Percentiles rank a stretch among this genome's conserved stretches.
phyloP scores from a whole-genome alignment of 1,140 invertebrate genomes.

The Colletes gigas region DNA sequence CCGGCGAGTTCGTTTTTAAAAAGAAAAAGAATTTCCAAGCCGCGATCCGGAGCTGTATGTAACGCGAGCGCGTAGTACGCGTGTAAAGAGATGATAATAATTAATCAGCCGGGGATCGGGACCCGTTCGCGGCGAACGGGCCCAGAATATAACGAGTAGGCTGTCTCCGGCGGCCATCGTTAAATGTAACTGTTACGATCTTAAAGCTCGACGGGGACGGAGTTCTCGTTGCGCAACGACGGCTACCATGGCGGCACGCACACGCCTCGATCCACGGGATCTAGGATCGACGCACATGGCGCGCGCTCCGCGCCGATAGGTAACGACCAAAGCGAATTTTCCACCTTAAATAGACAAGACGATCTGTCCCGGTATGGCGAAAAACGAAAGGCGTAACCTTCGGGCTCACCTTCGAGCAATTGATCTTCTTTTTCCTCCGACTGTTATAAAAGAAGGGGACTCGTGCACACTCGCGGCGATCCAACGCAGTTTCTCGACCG shows the following conservation, averaged over 20 bases:
- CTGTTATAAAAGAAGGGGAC: constrained; percentile 34
- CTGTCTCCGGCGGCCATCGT: constrained; percentile 25
- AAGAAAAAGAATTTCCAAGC: not conserved
- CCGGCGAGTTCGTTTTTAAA: constrained; percentile 7
- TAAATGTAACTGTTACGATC: constrained; percentile 68
- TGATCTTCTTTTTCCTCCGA: constrained; percentile 57
- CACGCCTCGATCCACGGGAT: constrained; percentile 6
- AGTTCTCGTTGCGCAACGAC: constrained; percentile 48
- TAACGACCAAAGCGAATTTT: constrained; percentile 67
- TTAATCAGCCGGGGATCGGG: constrained; percentile 40
- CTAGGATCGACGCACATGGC: constrained; percentile 59
- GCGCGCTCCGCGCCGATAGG: constrained; percentile 42
- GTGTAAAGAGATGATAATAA: constrained; percentile 41
- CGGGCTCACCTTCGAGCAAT: constrained; percentile 60
- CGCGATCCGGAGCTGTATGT: not conserved
- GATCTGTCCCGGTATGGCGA: constrained; percentile 63
- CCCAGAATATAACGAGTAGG: constrained; percentile 26
- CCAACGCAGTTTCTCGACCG: no score
- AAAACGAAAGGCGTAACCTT: constrained; percentile 69
- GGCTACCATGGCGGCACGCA: not conserved
- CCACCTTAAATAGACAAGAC: constrained; percentile 67
- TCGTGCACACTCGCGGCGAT: constrained; percentile 1
- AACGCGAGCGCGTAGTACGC: constrained; percentile 14
- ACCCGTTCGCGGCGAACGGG: constrained; percentile 2
- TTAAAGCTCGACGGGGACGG: constrained; percentile 28